Evolutionary conservation across 2,888 invertebrate genomes (phyloP).

Genomic region (Heliconius cydno): DNA sequence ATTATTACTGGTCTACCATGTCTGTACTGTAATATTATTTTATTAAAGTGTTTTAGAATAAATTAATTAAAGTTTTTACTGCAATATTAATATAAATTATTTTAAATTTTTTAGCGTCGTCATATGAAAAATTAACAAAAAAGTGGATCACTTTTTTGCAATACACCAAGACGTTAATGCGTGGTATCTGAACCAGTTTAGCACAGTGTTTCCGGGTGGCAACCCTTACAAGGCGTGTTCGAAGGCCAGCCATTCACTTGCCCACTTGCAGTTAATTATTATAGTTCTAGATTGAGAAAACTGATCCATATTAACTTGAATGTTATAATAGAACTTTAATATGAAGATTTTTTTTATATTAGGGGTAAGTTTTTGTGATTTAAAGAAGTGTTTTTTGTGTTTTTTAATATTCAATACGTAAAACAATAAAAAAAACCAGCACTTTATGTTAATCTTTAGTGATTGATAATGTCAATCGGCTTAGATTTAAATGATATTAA

Average conservation of each 20-base stretch:
- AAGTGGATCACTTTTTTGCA: constrained; percentile 35
- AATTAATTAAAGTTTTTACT: background rate
- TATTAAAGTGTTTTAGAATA: background rate
- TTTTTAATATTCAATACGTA: background rate
- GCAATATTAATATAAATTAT: background rate
- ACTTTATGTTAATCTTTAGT: background rate
- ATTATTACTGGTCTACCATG: background rate
- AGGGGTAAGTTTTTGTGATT: background rate
- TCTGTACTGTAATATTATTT: background rate
- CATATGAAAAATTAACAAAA: constrained; percentile 21
- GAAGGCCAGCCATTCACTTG: constrained; percentile 55
- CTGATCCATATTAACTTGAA: constrained; percentile 2
- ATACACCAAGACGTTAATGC: constrained; percentile 44
- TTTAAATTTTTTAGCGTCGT: background rate
- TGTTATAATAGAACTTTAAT: background rate
- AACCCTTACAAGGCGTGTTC: constrained; percentile 52
- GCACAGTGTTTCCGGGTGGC: constrained; percentile 52
- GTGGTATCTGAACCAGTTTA: constrained; percentile 50
- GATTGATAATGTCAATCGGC: background rate
- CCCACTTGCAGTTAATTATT: constrained; percentile 43
- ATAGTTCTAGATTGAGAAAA: constrained; percentile 1
- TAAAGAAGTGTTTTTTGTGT: background rate
- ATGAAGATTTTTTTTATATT: too few species aligned
- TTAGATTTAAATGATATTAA: background rate
- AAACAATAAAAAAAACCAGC: background rate